Percentiles rank a stretch among this genome's conserved stretches.
phyloP scores from a whole-genome alignment of 2,888 invertebrate species.

The Sepioteuthis lessoniana region DNA sequence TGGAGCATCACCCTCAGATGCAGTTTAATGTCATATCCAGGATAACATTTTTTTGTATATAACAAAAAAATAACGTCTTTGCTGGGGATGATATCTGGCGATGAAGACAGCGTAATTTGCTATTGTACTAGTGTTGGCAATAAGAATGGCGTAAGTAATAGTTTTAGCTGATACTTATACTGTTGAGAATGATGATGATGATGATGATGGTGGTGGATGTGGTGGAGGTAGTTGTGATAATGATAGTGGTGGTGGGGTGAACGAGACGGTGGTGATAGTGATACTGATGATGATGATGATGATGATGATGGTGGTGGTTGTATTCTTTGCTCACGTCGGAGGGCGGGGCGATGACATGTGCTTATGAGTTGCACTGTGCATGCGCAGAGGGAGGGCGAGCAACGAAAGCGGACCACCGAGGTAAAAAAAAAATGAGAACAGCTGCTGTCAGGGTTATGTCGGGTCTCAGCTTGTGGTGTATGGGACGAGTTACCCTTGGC shows the following conservation, averaged over 20 bases:
- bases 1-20: no score
- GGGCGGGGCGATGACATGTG: slow-evolving; percentile 33
- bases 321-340: slow-evolving; percentile 33
- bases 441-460: slow-evolving; percentile 33
- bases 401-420: slow-evolving; percentile 33
- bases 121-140: background rate
- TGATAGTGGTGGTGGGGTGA: no score
- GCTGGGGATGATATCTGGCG: background rate
- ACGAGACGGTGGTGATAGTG: no score
- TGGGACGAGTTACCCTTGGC: slow-evolving; percentile 33
- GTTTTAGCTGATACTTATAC: background rate
- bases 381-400: background rate
- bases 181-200: background rate
- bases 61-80: background rate
- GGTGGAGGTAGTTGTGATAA: no score
- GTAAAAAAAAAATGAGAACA: background rate
- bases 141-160: background rate
- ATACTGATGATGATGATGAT: background rate
- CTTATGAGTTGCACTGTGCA: slow-evolving; percentile 21
- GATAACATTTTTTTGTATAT: no score
- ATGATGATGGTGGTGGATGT: background rate
- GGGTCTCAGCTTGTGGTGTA: slow-evolving; percentile 33
- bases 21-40: no score
- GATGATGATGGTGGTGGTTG: background rate
- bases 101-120: background rate